Conservation (phyloP, 1,140 invertebrate genomes). For the Drosophila varians region DNA sequence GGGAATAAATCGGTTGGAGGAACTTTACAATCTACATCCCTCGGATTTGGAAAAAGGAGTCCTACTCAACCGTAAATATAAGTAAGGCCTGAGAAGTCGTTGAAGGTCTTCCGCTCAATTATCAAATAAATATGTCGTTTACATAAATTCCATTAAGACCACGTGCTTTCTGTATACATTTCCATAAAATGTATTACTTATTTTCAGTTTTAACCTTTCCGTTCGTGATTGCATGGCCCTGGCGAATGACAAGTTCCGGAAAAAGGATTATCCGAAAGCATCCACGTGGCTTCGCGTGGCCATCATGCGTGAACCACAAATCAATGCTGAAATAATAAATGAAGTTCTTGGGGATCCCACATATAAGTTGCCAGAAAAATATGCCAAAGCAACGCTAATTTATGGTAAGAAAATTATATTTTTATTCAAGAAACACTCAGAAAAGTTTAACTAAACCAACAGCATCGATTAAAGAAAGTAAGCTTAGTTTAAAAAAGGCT, state of each 20-base stretch:
- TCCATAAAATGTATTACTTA: background rate
- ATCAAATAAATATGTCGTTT: too few species aligned
- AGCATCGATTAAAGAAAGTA: constrained; percentile 6
- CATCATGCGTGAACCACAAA: constrained; percentile 11
- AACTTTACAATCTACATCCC: constrained; percentile 17
- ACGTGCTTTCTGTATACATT: too few species aligned
- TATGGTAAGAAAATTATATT: background rate
- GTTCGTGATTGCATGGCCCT: constrained; percentile 33
- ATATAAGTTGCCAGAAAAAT: background rate
- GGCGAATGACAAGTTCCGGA: constrained; percentile 28
- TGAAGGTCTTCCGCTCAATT: too few species aligned
- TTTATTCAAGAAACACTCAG: background rate
- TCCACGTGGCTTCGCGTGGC: constrained; percentile 40
- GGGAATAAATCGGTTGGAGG: constrained; percentile 12
- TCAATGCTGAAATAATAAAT: background rate
- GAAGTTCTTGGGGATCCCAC: constrained; percentile 12
- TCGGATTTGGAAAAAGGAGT: constrained; percentile 23
- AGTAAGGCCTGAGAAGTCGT: too few species aligned
- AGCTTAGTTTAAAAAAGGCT: background rate
- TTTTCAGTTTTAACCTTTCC: constrained; percentile 15
- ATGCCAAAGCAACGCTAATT: constrained; percentile 13
- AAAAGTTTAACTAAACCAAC: background rate
- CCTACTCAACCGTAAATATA: constrained; percentile 1
- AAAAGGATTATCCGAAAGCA: constrained; percentile 24
- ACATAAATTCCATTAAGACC: too few species aligned